A percentile compares a stretch with the other conserved stretches of the same genome.
Conservation (phyloP, 2,797 vertebrate genomes). For the Gymnopithys bicolor region DNA sequence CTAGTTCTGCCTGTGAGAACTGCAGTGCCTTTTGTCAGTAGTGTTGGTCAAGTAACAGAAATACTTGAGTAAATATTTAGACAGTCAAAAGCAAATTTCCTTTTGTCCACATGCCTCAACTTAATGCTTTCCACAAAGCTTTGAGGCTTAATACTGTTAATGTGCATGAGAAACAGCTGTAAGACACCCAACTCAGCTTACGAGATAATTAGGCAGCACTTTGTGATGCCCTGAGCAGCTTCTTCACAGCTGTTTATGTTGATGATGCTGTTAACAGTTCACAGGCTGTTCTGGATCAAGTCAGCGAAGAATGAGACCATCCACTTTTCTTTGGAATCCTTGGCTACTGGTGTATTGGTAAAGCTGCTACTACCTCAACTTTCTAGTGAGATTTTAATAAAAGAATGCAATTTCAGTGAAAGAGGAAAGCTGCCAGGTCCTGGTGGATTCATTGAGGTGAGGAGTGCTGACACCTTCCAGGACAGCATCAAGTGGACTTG, state of each 20-base stretch:
- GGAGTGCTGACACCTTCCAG: not conserved
- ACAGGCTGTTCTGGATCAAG: not conserved
- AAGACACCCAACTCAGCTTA: not conserved
- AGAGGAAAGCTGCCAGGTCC: not conserved
- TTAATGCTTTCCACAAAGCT: not conserved
- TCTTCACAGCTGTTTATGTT: not conserved
- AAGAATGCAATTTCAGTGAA: not conserved
- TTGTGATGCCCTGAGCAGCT: not conserved
- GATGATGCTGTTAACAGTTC: not conserved
- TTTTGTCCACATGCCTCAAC: not conserved
- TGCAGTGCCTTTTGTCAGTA: not conserved
- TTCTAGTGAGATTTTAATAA: not conserved
- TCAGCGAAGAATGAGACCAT: not conserved
- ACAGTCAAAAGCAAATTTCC: constrained; percentile 18
- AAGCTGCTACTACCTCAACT: constrained; percentile 1
- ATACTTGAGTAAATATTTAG: constrained; percentile 12
- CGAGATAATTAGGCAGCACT: not conserved
- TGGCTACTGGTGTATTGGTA: not conserved
- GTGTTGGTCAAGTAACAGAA: not conserved
- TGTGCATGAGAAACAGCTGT: not conserved
- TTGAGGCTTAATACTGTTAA: not conserved
- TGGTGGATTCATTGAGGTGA: not conserved
- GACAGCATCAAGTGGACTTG: not conserved
- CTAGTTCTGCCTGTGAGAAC: not conserved
- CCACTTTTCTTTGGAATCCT: not conserved